phyloP scores from a whole-genome alignment of 2,888 invertebrate species.

The Folsomia manolachei region DNA sequence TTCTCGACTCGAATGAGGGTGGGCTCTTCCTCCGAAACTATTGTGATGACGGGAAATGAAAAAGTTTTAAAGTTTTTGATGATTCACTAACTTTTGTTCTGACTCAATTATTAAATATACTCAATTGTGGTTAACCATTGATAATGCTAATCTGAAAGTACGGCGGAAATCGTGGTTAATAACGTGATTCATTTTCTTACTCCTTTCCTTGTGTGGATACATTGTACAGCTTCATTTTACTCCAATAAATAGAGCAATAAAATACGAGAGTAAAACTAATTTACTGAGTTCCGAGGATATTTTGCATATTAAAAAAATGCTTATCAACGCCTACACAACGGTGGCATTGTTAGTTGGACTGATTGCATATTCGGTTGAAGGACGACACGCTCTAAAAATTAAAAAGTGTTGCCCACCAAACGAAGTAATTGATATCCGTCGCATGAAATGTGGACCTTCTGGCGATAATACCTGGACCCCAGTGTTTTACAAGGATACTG shows the following conservation, averaged over 20 bases:
- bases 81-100: not conserved
- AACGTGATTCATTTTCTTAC: too few relatives aligned
- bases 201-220: not conserved
- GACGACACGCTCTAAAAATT: conserved; percentile 18
- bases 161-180: not conserved
- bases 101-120: not conserved
- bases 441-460: conserved; percentile 34
- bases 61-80: too few relatives aligned
- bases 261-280: too few relatives aligned
- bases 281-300: too few relatives aligned
- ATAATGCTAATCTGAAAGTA: too few relatives aligned
- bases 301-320: not conserved
- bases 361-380: not conserved
- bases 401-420: conserved; percentile 32
- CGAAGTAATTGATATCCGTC: conserved; percentile 32
- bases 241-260: too few relatives aligned
- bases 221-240: too few relatives aligned
- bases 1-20: not conserved
- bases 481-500: conserved; percentile 20
- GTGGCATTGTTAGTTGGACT: not conserved
- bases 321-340: not conserved
- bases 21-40: not conserved
- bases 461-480: conserved; percentile 33
- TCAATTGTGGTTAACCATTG: too few relatives aligned
- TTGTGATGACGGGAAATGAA: conserved; percentile 12